Base-by-base conservation (phyloP, 2,113 vertebrate genomes). In the Morone saxatilis region DNA sequence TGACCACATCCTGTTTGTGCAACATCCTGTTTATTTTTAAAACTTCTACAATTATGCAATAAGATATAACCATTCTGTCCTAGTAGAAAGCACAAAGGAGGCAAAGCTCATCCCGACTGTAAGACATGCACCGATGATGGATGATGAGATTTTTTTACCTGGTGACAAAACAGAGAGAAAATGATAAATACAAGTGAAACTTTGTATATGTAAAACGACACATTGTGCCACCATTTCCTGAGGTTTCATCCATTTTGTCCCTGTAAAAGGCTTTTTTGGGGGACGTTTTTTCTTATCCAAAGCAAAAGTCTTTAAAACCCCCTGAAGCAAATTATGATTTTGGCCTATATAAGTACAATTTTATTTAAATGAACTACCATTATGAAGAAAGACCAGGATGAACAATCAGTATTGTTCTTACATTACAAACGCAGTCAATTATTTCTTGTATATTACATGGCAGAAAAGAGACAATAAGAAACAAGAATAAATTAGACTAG, bases 91-190 rank as follows among this genome's bases (percentile, higher is more conserved):
- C 14, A 54, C 13, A 67, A 57, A 51, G 11, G 20, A 80, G 84
- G 62, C 43, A 17, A 63, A 25, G 83, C 76, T 72, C 43, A 0
- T 85, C 76, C 74, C 66, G 56, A 36, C 25, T 4, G 72, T 61
- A 2, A 54, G 60, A 74, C 84, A 60, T 87, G 85, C 81, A 61
- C 48, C 7, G 63, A 14, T n/a, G 67, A 5, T 9, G 57, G 53
- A 16, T 20, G 68, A 6, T 9, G 61, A 51, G 59, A 57, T 59
- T 22, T 59, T 22, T 80, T 84, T 76, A 88, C 72, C 93, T 94
- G 86, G 38, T 20, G 83, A 81, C 69, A 40, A 61, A 78, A 66
- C 75, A 85, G 14, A 87, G 68, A 83, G 2, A 86, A 47, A 77
- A 83, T 1, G 7, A 51, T 78, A 4, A 68, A 43, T 7, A 8